Conservation (phyloP, 2,113 vertebrate species). For the Antechinus flavipes region DNA sequence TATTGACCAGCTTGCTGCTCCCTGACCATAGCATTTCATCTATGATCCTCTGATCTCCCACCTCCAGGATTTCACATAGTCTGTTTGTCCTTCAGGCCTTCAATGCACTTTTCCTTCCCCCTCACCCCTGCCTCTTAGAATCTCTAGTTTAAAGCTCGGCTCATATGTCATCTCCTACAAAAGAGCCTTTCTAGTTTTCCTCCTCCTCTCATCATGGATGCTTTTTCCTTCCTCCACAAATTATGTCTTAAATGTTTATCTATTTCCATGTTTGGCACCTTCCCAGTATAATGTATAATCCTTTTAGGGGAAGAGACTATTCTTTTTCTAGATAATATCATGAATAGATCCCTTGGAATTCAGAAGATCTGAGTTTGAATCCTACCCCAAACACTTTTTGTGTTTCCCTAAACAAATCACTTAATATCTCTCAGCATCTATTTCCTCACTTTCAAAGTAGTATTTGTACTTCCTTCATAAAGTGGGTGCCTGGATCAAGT, state of each 20-base stretch:
- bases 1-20: neutral
- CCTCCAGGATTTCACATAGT: neutral
- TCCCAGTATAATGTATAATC: neutral
- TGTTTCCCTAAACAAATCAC: neutral
- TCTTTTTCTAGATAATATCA: neutral
- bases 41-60: neutral
- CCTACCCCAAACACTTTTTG: neutral
- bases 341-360: neutral
- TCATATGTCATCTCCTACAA: neutral
- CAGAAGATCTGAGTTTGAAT: neutral
- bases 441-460: neutral
- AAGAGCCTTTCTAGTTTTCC: neutral
- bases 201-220: neutral
- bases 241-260: neutral
- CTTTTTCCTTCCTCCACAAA: neutral
- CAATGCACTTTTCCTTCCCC: neutral
- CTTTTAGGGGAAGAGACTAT: neutral
- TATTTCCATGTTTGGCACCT: neutral
- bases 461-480: neutral
- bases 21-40: neutral
- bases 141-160: neutral
- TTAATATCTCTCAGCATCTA: neutral
- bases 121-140: neutral
- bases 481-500: neutral
- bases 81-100: neutral